Conservation (phyloP, 2,113 vertebrate species). For the Asarcornis scutulata region DNA sequence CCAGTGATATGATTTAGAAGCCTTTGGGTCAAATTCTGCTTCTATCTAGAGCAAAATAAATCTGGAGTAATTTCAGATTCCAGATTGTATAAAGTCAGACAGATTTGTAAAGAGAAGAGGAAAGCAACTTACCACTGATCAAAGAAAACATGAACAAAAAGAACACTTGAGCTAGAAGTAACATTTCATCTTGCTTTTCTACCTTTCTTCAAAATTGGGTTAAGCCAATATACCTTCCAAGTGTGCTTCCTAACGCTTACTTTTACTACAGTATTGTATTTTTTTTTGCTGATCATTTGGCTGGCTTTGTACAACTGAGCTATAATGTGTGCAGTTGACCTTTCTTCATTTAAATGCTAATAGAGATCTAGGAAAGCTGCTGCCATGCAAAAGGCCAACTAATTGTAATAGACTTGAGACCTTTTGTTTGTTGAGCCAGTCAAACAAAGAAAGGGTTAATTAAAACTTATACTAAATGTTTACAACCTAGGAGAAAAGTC, state of each 20-base stretch:
- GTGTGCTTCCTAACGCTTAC: background rate
- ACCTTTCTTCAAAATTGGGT: background rate
- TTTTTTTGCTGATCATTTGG: background rate
- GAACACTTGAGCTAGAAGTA: background rate
- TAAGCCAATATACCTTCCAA: background rate
- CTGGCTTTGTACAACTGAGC: background rate
- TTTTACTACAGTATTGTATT: background rate
- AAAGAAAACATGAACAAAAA: background rate
- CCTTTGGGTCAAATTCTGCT: background rate
- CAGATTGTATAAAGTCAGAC: background rate
- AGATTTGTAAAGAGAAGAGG: background rate
- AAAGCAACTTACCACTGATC: background rate
- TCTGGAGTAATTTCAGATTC: background rate
- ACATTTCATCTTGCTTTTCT: background rate
- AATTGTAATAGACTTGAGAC: slow-evolving; percentile 22
- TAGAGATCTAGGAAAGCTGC: slow-evolving; percentile 46
- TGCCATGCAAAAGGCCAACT: slow-evolving; percentile 8
- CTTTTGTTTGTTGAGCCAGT: slow-evolving; percentile 52
- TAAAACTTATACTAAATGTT: slow-evolving; percentile 21
- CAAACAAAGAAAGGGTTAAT: slow-evolving; percentile 64
- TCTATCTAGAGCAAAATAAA: background rate
- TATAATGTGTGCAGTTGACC: slow-evolving; percentile 32
- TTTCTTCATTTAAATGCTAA: slow-evolving; percentile 68
- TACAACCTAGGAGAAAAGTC: background rate
- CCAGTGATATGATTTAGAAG: background rate